Conservation (phyloP, 2,113 vertebrate genomes). For the Carassius carassius region DNA sequence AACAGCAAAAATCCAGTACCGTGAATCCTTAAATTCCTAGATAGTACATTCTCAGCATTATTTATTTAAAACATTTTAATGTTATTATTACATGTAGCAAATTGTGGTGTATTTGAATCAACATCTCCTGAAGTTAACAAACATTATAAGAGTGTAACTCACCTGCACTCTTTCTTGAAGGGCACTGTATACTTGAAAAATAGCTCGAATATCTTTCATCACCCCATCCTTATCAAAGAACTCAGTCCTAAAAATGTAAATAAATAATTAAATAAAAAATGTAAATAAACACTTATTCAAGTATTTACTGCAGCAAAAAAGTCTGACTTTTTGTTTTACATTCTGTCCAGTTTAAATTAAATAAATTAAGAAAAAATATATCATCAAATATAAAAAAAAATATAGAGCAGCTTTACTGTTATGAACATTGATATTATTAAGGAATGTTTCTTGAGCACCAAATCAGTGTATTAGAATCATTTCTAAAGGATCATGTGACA, state of each 20-base stretch:
- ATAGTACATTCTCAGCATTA: not conserved
- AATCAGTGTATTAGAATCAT: not conserved
- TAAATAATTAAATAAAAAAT: not conserved
- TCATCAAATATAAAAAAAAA: not conserved
- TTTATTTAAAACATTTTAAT: not conserved
- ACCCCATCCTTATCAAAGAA: slow-evolving; percentile 99
- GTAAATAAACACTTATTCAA: not conserved
- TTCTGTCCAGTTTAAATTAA: not conserved
- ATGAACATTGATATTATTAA: not conserved
- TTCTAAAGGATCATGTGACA: not conserved
- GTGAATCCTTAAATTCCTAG: not conserved
- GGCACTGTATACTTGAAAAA: slow-evolving; percentile 97
- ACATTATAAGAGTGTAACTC: slow-evolving; percentile 52
- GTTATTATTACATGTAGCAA: not conserved
- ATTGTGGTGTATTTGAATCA: not conserved
- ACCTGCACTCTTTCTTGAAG: slow-evolving; percentile 99
- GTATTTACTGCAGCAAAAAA: not conserved
- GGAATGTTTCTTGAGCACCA: not conserved
- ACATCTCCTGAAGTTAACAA: not conserved
- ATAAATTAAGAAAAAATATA: not conserved
- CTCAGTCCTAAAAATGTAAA: slow-evolving; percentile 81
- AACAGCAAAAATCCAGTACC: too few species aligned
- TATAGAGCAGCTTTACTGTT: not conserved
- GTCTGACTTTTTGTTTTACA: not conserved
- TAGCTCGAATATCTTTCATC: slow-evolving; percentile 98